Evolutionary conservation across 2,113 vertebrate genomes (phyloP), one percentile per base, ranked within the genome.

Genomic region (Callospermophilus lateralis): DNA sequence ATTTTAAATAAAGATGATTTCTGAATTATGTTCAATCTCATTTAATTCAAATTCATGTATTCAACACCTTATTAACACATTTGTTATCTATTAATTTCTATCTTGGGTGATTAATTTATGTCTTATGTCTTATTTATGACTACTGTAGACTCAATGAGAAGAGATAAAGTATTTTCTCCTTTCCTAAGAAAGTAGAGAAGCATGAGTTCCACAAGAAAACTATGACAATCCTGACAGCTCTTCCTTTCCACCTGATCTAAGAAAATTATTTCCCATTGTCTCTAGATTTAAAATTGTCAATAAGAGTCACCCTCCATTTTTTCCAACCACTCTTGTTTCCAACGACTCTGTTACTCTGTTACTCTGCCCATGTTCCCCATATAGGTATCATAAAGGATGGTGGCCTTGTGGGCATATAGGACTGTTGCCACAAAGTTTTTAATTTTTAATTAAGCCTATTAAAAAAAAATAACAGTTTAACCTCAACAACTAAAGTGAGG

Each of bases 1-100:
- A 79, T 68, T n/a, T 68, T 20, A 93, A 96, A 93, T 81, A 48
- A 51, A 85, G 37, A 76, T 73, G 84, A 79, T 73, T 86, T 95
- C 58, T 95, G 48, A 90, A 90, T 93, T 93, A 74, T 26, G 13
- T 45, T 80, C n/a, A 34, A 77, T 32, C 51, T 26, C 28, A 74
- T 30, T 58, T 53, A 68, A 93, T 70, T 95, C 6, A 86, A 90
- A 90, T 48, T 6, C 10, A 70, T 51, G 76, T 86, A 70, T 37
- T 83, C 39, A 58, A 63, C 48, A 90, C 53, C 51, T n/a, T 77
- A 74, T 6, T 83, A 76, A 91, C 51, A 61, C 8, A 45, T 45
- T 45, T 78, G 72, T 83, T 63, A 55, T 55, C 67, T 67, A 58
- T 78, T n/a, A 88, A 89, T 68, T 92, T 79, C 58, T 78, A 30